Evolutionary conservation across 2,797 vertebrate genomes (phyloP), one percentile per base, ranked within the genome.

Genomic region (Propithecus deckenii): DNA sequence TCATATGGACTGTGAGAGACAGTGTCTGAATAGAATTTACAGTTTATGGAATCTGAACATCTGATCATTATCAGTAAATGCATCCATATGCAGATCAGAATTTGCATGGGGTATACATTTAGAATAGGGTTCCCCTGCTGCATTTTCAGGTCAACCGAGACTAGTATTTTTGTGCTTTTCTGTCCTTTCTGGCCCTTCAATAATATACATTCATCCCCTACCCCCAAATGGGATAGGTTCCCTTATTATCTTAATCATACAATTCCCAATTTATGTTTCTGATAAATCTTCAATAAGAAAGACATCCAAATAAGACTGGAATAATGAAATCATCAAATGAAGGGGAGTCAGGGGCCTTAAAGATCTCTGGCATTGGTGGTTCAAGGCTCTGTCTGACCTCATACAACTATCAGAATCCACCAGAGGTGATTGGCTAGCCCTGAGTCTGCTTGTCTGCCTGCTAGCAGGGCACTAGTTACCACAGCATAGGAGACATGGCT

Each of bases 261-360:
- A 87, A 9, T 95, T 90, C 23, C 22, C 23, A 91, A 41, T 63
- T 67, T 84, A 22, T 85, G 22, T 35, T 95, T 97, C 90, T 90
- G 50, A 8, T n/a, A 94, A 76, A 18, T 79, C 48, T 95, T 74
- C 10, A 78, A 50, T 71, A 67, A 94, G 71, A 84, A 90, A 90
- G 85, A 94, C 87, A 17, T 69, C 65, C 67, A 63, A 41, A 71
- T 59, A 79, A 86, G 76, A 83, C 41, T 63, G 7, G 55, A 52
- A 69, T 84, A 43, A 61, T 32, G 84, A 88, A 88, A 17, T 69
- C 38, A 67, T 75, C 50, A 85, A 95, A 74, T 38, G 5, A 15
- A 67, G 18, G 23, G 13, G 48, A 80, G 25, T 50, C 43, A 72
- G 50, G 41, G 35, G 22, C 38, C 57, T 75, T 46, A 50, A 65